Evolutionary conservation across 2,113 vertebrate species (phyloP).

Genomic region (Onychostruthus taczanowskii): DNA sequence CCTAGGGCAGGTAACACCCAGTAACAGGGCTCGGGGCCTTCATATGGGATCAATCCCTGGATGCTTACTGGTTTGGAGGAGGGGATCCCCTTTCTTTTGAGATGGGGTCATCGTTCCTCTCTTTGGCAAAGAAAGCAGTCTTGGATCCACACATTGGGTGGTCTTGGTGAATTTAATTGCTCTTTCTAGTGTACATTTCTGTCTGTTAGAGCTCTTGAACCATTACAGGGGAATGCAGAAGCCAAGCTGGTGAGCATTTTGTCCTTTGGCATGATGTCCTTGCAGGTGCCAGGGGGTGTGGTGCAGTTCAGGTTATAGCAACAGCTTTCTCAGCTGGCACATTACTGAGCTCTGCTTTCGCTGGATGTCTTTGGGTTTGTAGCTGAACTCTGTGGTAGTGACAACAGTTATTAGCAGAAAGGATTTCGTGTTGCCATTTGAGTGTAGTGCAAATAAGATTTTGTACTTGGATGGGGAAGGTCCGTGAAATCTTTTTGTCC

Average conservation of each 20-base stretch:
- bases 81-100: background rate
- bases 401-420: background rate
- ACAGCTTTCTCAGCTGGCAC: background rate
- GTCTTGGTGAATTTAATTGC: background rate
- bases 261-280: background rate
- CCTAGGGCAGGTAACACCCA: background rate
- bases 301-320: background rate
- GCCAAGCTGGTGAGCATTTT: background rate
- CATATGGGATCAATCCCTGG: accelerated
- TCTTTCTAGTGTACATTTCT: background rate
- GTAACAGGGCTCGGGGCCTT: background rate
- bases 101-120: background rate
- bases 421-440: accelerated
- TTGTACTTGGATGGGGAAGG: background rate
- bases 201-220: background rate
- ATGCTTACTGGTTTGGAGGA: background rate
- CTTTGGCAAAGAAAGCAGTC: background rate
- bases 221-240: accelerated
- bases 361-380: background rate
- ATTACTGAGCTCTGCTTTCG: background rate
- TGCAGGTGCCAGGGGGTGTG: background rate
- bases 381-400: background rate
- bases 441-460: background rate
- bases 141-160: background rate
- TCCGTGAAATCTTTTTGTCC: background rate